Percentiles rank a stretch among this genome's conserved stretches.
phyloP scores from a whole-genome alignment of 2,888 invertebrate genomes.

The Scaptomyza polygonia region DNA sequence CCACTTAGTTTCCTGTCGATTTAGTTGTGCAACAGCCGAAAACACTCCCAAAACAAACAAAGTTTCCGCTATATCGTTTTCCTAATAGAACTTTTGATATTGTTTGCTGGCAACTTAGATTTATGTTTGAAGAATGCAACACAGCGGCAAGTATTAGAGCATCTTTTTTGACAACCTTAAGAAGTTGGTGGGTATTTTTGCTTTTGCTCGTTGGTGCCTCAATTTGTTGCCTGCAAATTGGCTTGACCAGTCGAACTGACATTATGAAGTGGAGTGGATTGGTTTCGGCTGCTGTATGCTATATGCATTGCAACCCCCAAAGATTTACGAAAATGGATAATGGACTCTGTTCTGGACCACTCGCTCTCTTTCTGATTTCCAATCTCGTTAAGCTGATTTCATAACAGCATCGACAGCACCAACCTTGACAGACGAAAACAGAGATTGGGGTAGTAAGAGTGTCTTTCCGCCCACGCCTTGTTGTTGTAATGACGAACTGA shows the following conservation, averaged over 20 bases:
- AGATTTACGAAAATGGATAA: constrained; percentile 28
- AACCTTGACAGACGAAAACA: constrained; percentile 4
- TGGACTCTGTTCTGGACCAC: constrained; percentile 26
- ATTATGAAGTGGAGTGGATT: constrained; percentile 23
- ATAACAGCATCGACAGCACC: constrained; percentile 60
- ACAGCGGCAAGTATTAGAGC: constrained; percentile 64
- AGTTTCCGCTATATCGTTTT: constrained; percentile 36
- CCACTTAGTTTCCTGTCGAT: constrained; percentile 61
- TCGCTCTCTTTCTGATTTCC: constrained; percentile 61
- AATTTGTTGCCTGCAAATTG: constrained; percentile 76
- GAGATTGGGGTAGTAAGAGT: constrained; percentile 6
- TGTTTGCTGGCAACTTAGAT: constrained; percentile 51
- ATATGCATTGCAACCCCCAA: constrained; percentile 44
- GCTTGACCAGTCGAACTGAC: constrained; percentile 64
- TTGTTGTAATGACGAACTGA: constrained; percentile 53
- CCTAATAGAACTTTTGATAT: constrained; percentile 42
- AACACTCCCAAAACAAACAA: constrained; percentile 27
- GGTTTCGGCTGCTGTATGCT: constrained; percentile 14
- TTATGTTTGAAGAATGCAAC: constrained; percentile 68
- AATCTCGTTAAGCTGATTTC: constrained; percentile 79
- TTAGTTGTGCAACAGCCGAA: constrained; percentile 52
- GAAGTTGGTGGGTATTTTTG: constrained; percentile 16
- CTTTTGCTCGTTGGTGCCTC: constrained; percentile 62
- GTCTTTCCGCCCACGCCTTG: background rate
- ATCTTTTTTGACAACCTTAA: constrained; percentile 40